A percentile compares a stretch with the other conserved stretches of the same genome.
These are phyloP conservation scores for Macrocentrus cingulum DNA, from an alignment of 1,140 invertebrate genomes.

Conservation along the genomic window DNA sequence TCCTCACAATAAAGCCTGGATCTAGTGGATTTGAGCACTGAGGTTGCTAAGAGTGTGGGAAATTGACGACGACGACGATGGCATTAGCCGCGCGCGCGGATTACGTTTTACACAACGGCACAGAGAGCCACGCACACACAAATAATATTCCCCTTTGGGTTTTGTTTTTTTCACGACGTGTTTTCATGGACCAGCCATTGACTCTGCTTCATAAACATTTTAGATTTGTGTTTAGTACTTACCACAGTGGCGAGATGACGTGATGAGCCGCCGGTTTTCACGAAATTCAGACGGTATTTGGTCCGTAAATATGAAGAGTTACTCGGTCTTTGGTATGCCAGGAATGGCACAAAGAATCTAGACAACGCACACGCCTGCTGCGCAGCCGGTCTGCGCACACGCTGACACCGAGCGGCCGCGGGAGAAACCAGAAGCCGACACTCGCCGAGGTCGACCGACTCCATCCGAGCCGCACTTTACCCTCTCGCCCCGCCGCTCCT, in stretches of 20 bases:
- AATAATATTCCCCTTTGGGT: too few species aligned
- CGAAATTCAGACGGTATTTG: conserved; percentile 37
- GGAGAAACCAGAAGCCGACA: conserved; percentile 58
- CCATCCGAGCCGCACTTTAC: conserved; percentile 27
- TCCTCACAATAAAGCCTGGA: too few species aligned
- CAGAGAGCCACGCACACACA: too few species aligned
- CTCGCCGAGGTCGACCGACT: conserved; percentile 31
- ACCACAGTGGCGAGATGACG: conserved; percentile 43
- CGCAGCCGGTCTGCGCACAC: conserved; percentile 80
- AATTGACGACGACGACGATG: too few species aligned
- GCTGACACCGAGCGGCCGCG: conserved; percentile 68
- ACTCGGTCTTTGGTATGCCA: conserved; percentile 87
- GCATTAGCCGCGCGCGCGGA: too few species aligned
- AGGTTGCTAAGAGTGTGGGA: too few species aligned
- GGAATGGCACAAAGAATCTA: conserved; percentile 93
- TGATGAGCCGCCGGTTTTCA: conserved; percentile 32
- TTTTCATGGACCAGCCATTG: too few species aligned
- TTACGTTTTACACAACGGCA: too few species aligned
- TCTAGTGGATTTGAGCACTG: too few species aligned
- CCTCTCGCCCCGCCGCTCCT: conserved; percentile 25
- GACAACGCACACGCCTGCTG: conserved; percentile 83
- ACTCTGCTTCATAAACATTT: too few species aligned
- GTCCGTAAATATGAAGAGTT: conserved; percentile 72
- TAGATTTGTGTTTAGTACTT: conserved; percentile 35
- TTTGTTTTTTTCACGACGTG: too few species aligned